Evolutionary conservation across 2,888 invertebrate genomes (phyloP).

Genomic region (Dioctria linearis): DNA sequence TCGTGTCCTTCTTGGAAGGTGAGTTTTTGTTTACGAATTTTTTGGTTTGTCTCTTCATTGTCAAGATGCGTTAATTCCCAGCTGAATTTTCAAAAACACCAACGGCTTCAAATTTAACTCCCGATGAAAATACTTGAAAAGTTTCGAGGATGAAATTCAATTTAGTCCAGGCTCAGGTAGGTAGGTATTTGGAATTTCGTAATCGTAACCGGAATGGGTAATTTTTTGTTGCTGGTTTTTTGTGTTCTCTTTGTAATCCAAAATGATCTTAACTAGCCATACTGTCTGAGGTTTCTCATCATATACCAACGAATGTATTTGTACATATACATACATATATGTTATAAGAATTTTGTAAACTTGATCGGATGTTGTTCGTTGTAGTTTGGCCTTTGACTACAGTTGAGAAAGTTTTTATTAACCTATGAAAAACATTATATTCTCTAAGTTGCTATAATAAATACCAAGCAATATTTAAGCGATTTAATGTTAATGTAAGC

Average conservation of each 20-base stretch:
- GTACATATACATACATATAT: too few relatives aligned
- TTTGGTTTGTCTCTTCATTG: constrained; percentile 48
- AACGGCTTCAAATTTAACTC: constrained; percentile 56
- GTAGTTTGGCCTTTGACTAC: too few relatives aligned
- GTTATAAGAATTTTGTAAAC: too few relatives aligned
- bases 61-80: constrained; percentile 39
- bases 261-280: constrained; percentile 9
- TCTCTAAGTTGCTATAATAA: too few relatives aligned
- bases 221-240: constrained; percentile 11
- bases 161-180: background rate
- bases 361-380: too few relatives aligned
- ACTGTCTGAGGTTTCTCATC: constrained; percentile 16
- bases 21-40: constrained; percentile 58
- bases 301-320: background rate
- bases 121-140: constrained; percentile 36
- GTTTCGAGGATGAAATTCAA: constrained; percentile 22
- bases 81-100: constrained; percentile 52
- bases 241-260: background rate
- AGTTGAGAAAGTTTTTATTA: too few relatives aligned
- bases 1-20: constrained; percentile 58
- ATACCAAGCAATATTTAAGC: too few relatives aligned
- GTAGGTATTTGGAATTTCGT: constrained; percentile 13
- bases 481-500: too few relatives aligned
- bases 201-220: background rate
- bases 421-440: too few relatives aligned